A percentile compares a stretch with the other conserved stretches of the same genome.
Evolutionary conservation across 2,888 invertebrate genomes (phyloP).

Genomic region (Lamellibrachia columna): DNA sequence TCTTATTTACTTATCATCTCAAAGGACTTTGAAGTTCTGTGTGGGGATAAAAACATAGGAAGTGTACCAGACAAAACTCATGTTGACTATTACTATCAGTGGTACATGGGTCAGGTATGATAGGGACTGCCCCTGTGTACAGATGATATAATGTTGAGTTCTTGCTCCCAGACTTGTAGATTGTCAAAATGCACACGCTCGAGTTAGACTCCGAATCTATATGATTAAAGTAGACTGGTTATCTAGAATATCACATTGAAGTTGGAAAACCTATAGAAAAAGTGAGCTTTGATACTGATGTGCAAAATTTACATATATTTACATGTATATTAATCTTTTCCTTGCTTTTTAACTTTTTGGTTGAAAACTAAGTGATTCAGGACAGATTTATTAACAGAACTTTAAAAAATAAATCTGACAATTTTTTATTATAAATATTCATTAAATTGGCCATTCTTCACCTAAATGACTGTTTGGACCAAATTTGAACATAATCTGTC

Average conservation of each 20-base stretch:
- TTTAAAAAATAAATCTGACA: background rate
- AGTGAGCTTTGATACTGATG: background rate
- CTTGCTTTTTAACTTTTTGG: background rate
- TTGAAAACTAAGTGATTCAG: background rate
- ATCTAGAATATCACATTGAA: background rate
- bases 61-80: slow-evolving; percentile 6
- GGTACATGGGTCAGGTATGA: background rate
- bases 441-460: background rate
- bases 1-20: background rate
- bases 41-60: background rate
- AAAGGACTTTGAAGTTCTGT: background rate
- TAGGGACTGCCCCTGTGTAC: background rate
- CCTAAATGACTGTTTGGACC: background rate
- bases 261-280: background rate
- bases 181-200: background rate
- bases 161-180: background rate
- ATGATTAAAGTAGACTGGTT: background rate
- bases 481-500: background rate
- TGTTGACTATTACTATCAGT: background rate
- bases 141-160: background rate
- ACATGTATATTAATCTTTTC: background rate
- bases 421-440: background rate
- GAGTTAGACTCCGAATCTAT: background rate
- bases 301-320: background rate
- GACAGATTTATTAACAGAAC: background rate